phyloP scores from a whole-genome alignment of 1,140 invertebrate species.

The Brachionus sp. region DNA sequence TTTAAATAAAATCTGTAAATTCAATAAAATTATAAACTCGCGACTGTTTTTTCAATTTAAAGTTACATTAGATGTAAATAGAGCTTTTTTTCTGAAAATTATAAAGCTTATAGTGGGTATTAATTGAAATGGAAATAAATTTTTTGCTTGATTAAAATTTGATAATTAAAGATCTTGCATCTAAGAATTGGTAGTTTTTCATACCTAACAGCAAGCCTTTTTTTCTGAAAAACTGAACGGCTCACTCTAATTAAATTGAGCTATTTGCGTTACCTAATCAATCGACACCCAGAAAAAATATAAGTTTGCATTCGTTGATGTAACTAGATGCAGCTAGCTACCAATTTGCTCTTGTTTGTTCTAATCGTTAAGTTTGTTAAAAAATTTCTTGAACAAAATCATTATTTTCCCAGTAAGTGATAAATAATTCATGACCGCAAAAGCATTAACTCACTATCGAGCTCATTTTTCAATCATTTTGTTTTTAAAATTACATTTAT shows the following conservation, averaged over 20 bases:
- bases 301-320: background rate
- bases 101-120: background rate
- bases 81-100: background rate
- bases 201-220: background rate
- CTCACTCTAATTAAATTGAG: background rate
- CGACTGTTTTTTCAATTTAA: background rate
- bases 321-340: background rate
- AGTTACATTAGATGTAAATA: background rate
- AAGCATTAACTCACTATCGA: background rate
- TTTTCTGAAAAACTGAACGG: background rate
- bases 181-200: background rate
- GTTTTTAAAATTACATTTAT: background rate
- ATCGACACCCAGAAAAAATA: background rate
- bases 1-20: too few species aligned
- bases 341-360: background rate
- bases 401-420: background rate
- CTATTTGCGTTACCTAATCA: background rate
- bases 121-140: background rate
- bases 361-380: background rate
- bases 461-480: background rate
- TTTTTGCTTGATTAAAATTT: background rate
- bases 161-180: background rate
- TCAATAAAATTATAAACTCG: background rate
- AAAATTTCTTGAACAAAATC: background rate
- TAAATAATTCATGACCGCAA: background rate